A percentile compares a stretch with the other conserved stretches of the same genome.
phyloP scores from a whole-genome alignment of 2,888 invertebrate species.

The Lottia gigantea region DNA sequence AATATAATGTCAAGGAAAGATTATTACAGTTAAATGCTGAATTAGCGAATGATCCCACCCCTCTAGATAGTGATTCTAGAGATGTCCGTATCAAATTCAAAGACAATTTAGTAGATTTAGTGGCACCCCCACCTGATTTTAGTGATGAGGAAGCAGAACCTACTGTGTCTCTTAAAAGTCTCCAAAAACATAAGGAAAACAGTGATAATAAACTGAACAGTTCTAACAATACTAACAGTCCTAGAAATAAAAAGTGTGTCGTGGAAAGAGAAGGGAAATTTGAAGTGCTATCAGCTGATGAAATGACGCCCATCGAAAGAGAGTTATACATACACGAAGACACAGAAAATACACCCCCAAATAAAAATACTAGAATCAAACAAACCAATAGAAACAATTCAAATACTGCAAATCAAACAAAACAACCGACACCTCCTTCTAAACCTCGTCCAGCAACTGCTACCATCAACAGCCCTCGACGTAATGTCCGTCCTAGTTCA shows the following conservation, averaged over 20 bases:
- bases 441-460: slow-evolving; percentile 52
- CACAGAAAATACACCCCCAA: neutral
- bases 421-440: slow-evolving; percentile 44
- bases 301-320: slow-evolving; percentile 50
- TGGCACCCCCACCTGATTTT: slow-evolving; percentile 58
- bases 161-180: neutral
- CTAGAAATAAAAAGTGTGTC: slow-evolving; percentile 53
- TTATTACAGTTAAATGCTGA: slow-evolving; percentile 62
- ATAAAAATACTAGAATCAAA: neutral
- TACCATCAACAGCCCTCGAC: slow-evolving; percentile 22
- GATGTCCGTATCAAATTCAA: slow-evolving; percentile 61
- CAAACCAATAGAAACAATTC: slow-evolving; percentile 11
- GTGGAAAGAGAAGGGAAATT: slow-evolving; percentile 64
- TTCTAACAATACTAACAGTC: slow-evolving; percentile 29
- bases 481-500: slow-evolving; percentile 34
- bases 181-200: slow-evolving; percentile 19
- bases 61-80: slow-evolving; percentile 44
- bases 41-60: slow-evolving; percentile 59
- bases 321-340: slow-evolving; percentile 22
- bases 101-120: slow-evolving; percentile 59
- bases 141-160: slow-evolving; percentile 44
- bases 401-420: slow-evolving; percentile 12
- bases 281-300: slow-evolving; percentile 57
- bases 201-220: slow-evolving; percentile 30
- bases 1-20: slow-evolving; percentile 63